Percentiles rank a stretch among this genome's conserved stretches.
phyloP scores from a whole-genome alignment of 2,797 vertebrate genomes.

The Morus bassanus region DNA sequence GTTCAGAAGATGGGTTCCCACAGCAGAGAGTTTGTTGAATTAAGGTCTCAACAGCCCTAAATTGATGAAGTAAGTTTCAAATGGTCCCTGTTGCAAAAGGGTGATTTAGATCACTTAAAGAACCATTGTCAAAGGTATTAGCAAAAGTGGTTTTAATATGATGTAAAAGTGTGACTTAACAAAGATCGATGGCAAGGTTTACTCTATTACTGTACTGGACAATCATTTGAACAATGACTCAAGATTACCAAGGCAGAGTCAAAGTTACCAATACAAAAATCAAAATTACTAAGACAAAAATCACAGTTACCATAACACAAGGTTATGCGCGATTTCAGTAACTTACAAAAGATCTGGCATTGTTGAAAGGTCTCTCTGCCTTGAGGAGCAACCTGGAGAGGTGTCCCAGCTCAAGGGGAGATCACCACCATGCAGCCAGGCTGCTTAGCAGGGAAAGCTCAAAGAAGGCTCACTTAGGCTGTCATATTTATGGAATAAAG shows the following conservation, averaged over 20 bases:
- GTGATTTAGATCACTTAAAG: background rate
- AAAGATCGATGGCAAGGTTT: no score
- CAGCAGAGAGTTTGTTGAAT: background rate
- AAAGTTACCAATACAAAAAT: background rate
- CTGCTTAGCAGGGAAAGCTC: background rate
- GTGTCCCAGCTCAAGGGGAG: background rate
- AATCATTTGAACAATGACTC: no score
- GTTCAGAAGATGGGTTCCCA: background rate
- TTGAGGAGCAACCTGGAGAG: background rate
- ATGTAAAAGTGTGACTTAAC: no score
- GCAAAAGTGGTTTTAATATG: background rate
- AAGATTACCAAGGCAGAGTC: no score
- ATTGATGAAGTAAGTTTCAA: background rate
- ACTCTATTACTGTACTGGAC: no score
- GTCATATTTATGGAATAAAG: background rate
- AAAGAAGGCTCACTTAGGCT: background rate
- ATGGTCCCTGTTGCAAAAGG: background rate
- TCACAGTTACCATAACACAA: background rate
- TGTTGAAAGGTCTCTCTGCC: background rate
- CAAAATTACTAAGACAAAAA: background rate
- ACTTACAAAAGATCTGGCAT: background rate
- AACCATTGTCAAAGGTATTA: background rate
- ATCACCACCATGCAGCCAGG: background rate
- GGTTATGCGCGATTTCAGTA: accelerated
- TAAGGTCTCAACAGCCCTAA: background rate